phyloP scores from a whole-genome alignment of 2,797 vertebrate genomes.

The Sebastes elongatus region DNA sequence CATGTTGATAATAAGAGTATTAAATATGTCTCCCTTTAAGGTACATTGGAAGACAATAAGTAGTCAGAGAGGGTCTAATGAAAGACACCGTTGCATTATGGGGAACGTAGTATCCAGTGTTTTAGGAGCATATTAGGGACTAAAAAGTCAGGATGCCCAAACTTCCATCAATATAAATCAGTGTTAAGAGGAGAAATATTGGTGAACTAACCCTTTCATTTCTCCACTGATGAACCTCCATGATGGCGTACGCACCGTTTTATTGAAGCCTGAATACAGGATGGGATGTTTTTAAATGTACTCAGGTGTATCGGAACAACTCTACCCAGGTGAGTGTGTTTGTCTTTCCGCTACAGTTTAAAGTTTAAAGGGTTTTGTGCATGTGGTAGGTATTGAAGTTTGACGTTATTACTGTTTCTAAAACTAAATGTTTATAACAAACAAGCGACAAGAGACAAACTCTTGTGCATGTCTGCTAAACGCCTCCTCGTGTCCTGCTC shows the following conservation, averaged over 20 bases:
- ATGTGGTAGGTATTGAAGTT: background rate
- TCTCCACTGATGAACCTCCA: background rate
- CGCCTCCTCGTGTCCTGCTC: background rate
- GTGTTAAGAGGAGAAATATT: background rate
- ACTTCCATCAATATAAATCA: background rate
- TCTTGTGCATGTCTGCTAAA: background rate
- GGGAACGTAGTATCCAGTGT: background rate
- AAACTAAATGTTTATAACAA: background rate
- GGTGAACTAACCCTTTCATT: background rate
- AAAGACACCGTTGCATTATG: background rate
- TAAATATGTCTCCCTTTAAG: no score
- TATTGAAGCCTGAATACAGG: background rate
- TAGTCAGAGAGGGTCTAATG: background rate
- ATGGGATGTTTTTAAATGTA: constrained; percentile 8
- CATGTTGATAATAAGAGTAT: no score
- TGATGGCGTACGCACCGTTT: no score
- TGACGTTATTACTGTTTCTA: background rate
- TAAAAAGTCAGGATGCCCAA: background rate
- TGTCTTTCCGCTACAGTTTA: background rate
- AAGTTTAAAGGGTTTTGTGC: constrained; percentile 26
- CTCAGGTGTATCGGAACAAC: background rate
- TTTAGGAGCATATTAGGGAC: background rate
- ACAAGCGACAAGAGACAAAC: background rate
- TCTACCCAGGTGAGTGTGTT: no score
- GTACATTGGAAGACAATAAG: no score